Evolutionary conservation across 2,888 invertebrate species (phyloP).

Genomic region (Rhabditoides inermis): DNA sequence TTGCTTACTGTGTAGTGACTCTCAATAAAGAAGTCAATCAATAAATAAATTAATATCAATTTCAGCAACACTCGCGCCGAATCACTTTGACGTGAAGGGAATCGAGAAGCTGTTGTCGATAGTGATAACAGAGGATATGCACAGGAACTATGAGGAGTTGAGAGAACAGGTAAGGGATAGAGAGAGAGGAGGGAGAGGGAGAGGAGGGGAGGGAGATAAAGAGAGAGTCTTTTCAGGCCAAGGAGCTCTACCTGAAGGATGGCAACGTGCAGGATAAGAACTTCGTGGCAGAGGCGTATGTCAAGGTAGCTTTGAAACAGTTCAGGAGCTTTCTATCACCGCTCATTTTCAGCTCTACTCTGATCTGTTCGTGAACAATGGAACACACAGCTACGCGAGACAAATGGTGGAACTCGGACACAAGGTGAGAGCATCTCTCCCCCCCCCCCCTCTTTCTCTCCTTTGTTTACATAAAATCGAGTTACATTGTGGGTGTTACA

Average conservation of each 20-base stretch:
- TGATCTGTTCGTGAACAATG: conserved; percentile 36
- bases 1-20: too few species aligned
- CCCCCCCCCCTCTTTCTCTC: too few species aligned
- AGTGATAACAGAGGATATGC: conserved; percentile 35
- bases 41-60: neutral
- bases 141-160: conserved; percentile 23
- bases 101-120: conserved; percentile 36
- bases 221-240: too few species aligned
- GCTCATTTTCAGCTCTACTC: conserved; percentile 31
- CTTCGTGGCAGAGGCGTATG: conserved; percentile 33
- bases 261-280: conserved; percentile 27
- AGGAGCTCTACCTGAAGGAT: conserved; percentile 29
- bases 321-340: too few species aligned
- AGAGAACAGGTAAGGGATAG: too few species aligned
- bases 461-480: neutral
- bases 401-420: conserved; percentile 30
- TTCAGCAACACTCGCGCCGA: conserved; percentile 30
- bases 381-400: conserved; percentile 25
- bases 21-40: too few species aligned
- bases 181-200: too few species aligned
- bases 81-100: conserved; percentile 31
- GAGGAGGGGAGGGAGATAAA: too few species aligned
- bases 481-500: neutral
- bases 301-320: too few species aligned
- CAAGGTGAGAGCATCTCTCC: conserved; percentile 15